These are phyloP conservation scores for Alexandromys fortis DNA, from an alignment of 2,113 vertebrate species.

Conservation along the genomic window DNA sequence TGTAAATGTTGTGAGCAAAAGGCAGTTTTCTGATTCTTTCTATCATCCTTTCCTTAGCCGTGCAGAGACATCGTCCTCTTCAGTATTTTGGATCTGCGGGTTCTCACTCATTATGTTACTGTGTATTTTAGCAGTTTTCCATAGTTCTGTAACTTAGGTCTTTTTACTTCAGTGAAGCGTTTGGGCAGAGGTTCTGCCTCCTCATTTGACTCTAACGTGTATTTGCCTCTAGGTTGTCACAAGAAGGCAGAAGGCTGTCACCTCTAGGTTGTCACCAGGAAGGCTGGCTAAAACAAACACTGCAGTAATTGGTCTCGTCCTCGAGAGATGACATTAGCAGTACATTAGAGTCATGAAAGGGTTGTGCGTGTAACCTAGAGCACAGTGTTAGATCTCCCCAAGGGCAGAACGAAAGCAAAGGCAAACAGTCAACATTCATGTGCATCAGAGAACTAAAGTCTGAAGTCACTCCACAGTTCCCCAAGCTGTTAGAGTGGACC, in stretches of 20 bases:
- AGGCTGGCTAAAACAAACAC: neutral
- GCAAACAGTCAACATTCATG: neutral
- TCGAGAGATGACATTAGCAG: neutral
- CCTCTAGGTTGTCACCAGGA: neutral
- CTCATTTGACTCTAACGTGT: neutral
- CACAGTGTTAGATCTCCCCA: neutral
- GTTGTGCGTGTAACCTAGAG: neutral
- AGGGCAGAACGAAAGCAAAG: neutral
- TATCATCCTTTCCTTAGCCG: neutral
- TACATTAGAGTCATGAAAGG: neutral
- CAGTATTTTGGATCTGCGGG: neutral
- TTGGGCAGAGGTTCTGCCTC: neutral
- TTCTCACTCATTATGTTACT: neutral
- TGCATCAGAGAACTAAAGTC: neutral
- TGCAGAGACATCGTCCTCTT: neutral
- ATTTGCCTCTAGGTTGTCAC: neutral
- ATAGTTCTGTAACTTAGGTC: neutral
- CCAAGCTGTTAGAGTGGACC: neutral
- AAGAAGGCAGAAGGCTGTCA: neutral
- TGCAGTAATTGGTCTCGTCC: neutral
- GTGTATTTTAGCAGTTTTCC: neutral
- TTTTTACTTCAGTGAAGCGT: neutral
- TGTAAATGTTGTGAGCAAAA: rapidly evolving
- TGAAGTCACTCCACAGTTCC: neutral
- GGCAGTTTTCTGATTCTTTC: neutral